phyloP scores from a whole-genome alignment of 1,140 invertebrate species.

The Lethrus apterus region DNA sequence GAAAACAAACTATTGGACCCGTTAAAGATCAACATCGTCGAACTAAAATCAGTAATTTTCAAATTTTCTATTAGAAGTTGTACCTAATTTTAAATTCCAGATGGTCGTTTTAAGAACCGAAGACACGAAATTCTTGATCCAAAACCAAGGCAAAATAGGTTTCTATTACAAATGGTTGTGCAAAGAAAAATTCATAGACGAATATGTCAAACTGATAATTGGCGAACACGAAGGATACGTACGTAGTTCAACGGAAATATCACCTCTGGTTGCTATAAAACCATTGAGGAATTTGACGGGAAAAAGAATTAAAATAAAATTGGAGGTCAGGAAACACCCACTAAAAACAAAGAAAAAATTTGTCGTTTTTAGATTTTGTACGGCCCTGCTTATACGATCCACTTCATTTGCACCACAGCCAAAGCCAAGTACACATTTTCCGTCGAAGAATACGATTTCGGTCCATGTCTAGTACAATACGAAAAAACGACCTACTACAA shows the following conservation, averaged over 20 bases:
- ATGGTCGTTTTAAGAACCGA: constrained; percentile 28
- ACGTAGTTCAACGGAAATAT: constrained; percentile 12
- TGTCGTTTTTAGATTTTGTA: constrained; percentile 35
- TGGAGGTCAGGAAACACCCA: constrained; percentile 31
- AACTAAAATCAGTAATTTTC: constrained; percentile 36
- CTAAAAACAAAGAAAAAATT: constrained; percentile 1
- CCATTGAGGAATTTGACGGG: constrained; percentile 14
- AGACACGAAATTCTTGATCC: constrained; percentile 34
- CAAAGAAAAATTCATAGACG: constrained; percentile 22
- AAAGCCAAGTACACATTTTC: constrained; percentile 36
- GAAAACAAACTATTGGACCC: constrained; percentile 23
- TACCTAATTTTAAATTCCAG: constrained; percentile 21
- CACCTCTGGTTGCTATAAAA: constrained; percentile 8
- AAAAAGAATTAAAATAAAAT: constrained; percentile 17
- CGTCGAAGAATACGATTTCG: constrained; percentile 41
- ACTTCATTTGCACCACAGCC: constrained; percentile 32
- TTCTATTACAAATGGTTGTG: constrained; percentile 40
- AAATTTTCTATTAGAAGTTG: neutral
- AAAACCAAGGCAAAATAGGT: constrained; percentile 37
- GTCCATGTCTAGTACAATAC: constrained; percentile 40
- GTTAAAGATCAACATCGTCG: constrained; percentile 37
- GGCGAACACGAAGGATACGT: constrained; percentile 31
- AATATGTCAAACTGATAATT: constrained; percentile 25
- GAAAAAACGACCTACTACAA: constrained; percentile 27
- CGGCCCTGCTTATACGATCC: constrained; percentile 39